Base-by-base conservation (phyloP, 1,140 invertebrate species). In the Asobara japonica region DNA sequence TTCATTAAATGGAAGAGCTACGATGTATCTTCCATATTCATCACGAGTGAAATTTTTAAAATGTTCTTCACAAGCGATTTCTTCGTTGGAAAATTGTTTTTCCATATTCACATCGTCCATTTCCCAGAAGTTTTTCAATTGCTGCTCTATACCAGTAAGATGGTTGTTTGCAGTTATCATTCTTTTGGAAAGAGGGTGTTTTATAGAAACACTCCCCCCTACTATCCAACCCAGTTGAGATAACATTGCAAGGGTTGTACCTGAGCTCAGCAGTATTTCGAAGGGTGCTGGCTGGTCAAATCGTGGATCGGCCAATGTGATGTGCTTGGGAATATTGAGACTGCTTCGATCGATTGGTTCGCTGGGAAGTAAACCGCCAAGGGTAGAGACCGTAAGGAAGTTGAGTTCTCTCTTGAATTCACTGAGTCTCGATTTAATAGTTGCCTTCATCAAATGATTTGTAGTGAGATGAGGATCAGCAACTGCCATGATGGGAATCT, bases 41-140 rank as follows among this genome's bases (percentile, higher is more conserved):
- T 6, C 73, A 13, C 10, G 41, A 62, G 22, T 51, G 25, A 56
- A 75, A 74, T 45, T 10, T 45, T 45, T 45, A n/a, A 45, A 45
- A 4, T 10, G 16, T 13, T 45, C 16, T 45, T 45, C 41, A 16
- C 41, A 45, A n/a, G 41, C 41, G 6, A 13, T n/a, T 45, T 45
- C 41, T 45, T 45, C 41, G 8, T n/a, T 45, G 3, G 41, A 62
- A 4, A 13, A 25, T 6, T 62, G 25, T 29, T 31, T 29, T 29
- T 62, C 25, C 60, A 16, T 13, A 20, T 45, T 10, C 6, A 45
- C 16, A 45, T 45, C 41, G 16, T 45, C 41, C 41, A 45, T 45
- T 45, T 45, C 41, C 41, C 41, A 45, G 41, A 45, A 45, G n/a
- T 45, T 45, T 45, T 45, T 45, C 16, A 45, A 45, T 45, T 45